These are phyloP conservation scores for Caenorhabditis afra DNA, from an alignment of 2,888 invertebrate genomes.

Conservation along the genomic window DNA sequence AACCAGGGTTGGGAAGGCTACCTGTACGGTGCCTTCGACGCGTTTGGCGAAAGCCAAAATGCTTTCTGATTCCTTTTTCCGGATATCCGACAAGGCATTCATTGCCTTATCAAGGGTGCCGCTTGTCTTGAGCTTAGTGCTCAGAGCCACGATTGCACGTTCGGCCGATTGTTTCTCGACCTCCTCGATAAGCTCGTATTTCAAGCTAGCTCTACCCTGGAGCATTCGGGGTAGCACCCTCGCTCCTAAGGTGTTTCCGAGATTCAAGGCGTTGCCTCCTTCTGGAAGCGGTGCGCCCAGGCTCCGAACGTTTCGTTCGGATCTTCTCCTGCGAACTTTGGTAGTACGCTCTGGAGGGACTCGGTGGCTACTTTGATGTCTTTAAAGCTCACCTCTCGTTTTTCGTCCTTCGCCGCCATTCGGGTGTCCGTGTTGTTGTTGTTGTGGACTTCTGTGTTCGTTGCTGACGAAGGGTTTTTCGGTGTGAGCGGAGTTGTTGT, in stretches of 20 bases:
- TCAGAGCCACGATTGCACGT: not conserved
- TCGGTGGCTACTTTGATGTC: constrained; percentile 6
- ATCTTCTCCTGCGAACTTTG: constrained; percentile 9
- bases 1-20: not conserved
- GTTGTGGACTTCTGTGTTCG: no score
- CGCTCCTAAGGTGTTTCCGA: not conserved
- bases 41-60: not conserved
- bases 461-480: no score
- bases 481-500: no score
- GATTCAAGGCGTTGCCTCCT: not conserved
- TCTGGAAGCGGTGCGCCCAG: not conserved
- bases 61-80: not conserved
- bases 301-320: not conserved
- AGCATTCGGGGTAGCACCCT: constrained; percentile 3
- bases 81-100: not conserved
- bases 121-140: not conserved
- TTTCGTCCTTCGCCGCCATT: no score
- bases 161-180: not conserved
- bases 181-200: not conserved
- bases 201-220: not conserved
- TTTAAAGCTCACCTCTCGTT: not conserved
- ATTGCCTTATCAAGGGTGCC: not conserved
- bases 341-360: not conserved
- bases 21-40: not conserved
- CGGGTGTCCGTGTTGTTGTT: no score